phyloP scores from a whole-genome alignment of 2,888 invertebrate genomes.

The Synanthedon myopaeformis region DNA sequence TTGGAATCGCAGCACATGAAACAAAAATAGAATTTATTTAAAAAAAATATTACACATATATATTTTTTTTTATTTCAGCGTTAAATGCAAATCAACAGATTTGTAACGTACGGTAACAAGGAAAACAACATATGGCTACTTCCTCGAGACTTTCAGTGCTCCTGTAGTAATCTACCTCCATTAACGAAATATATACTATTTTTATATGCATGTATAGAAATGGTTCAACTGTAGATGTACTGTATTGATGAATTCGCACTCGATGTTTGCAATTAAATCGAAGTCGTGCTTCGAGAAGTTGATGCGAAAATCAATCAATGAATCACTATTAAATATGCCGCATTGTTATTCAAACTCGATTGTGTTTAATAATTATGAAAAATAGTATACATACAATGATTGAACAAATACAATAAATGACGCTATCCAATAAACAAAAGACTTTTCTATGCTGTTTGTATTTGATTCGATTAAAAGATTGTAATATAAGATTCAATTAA shows the following conservation, averaged over 20 bases:
- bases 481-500: too few species aligned
- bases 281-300: conserved; percentile 26
- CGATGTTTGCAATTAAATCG: conserved; percentile 28
- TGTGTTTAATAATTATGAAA: conserved; percentile 38
- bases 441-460: not conserved
- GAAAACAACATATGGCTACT: conserved; percentile 58
- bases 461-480: too few species aligned
- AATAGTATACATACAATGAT: conserved; percentile 24
- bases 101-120: conserved; percentile 40
- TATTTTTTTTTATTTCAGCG: not conserved
- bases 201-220: not conserved
- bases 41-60: not conserved
- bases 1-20: conserved; percentile 47
- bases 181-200: conserved; percentile 20
- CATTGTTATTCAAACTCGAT: conserved; percentile 52
- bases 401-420: conserved; percentile 45
- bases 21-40: conserved; percentile 25
- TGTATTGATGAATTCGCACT: conserved; percentile 18
- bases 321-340: conserved; percentile 31
- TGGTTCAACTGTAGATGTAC: conserved; percentile 3
- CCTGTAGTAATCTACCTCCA: conserved; percentile 40
- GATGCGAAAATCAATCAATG: conserved; percentile 41
- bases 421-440: conserved; percentile 6
- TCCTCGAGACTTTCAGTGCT: conserved; percentile 53
- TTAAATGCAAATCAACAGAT: not conserved